Evolutionary conservation across 2,113 vertebrate genomes (phyloP).

Genomic region (Paracanthobrama guichenoti): DNA sequence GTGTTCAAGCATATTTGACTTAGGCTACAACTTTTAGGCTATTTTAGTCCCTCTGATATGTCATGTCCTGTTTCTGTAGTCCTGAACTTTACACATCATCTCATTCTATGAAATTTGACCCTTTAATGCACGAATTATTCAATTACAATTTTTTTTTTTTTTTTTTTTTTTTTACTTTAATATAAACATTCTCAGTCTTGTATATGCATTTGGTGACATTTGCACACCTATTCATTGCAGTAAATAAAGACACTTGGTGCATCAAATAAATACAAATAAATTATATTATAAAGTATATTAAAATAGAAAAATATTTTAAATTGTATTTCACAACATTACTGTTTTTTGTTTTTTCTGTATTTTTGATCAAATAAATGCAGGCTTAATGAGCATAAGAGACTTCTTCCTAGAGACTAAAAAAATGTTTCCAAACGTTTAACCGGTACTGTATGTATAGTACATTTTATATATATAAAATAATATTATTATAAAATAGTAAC

Average conservation of each 20-base stretch:
- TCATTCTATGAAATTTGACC: background rate
- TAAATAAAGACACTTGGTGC: background rate
- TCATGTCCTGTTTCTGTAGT: slow-evolving; percentile 1
- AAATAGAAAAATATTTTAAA: no score
- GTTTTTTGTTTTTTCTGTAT: no score
- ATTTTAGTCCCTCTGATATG: background rate
- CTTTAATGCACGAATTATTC: background rate
- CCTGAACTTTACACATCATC: background rate
- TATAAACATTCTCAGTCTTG: background rate
- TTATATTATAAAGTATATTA: no score
- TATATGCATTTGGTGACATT: background rate
- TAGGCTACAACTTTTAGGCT: background rate
- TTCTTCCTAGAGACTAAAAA: no score
- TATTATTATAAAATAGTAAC: no score
- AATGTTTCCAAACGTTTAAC: no score
- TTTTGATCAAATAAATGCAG: no score
- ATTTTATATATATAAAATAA: no score
- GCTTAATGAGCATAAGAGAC: no score
- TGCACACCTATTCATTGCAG: background rate
- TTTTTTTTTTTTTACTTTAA: background rate
- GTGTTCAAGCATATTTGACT: background rate
- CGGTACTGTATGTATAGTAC: no score
- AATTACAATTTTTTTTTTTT: background rate
- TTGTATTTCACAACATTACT: no score
- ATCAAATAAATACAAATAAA: no score